Base-by-base conservation (phyloP, 2,888 invertebrate species). In the Melipona bicolor region DNA sequence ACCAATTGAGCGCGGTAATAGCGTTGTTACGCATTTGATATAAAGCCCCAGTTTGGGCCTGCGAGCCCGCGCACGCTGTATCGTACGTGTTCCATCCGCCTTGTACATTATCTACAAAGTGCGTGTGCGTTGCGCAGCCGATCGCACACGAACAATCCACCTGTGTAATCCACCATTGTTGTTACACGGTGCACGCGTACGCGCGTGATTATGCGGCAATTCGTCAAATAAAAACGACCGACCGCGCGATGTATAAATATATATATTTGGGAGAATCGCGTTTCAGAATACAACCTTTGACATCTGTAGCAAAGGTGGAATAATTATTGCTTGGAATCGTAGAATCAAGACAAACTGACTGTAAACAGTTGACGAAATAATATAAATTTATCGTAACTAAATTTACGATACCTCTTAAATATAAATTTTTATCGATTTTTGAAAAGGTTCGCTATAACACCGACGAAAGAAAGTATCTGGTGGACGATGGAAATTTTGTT, bases 1-100 rank as follows among this genome's bases (percentile, higher is more conserved):
- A 89, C 91, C 92, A 90, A 92, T 92, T 88, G 90, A 89, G 87
- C 87, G 85, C 79, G 85, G 85, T 91, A 92, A 92, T 91, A 90
- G 91, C 89, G 88, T 90, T 91, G 90, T 92, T 91, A 91, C 89
- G 91, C 91, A 90, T 90, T 91, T 91, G 90, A 92, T 91, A 90
- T 90, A 90, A 90, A 91, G 89, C 88, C 43, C 90, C 89, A 88
- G 87, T 88, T 90, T 85, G 86, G 73, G 72, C 71, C 9, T 43
- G 79, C 71, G 71, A 79, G 77, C 79, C 69, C 76, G 77, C 77
- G 77, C 82, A 88, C 81, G 83, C 84, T 86, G 61, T 70, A 84
- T 81, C 84, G 72, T 82, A 85, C 88, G 79, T 81, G 79, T 77
- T 82, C 85, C 77, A 79, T 80, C 79, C 83, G 77, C 87, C 83